Conservation (phyloP, 1,140 invertebrate genomes). For the Neodiprion lecontei region DNA sequence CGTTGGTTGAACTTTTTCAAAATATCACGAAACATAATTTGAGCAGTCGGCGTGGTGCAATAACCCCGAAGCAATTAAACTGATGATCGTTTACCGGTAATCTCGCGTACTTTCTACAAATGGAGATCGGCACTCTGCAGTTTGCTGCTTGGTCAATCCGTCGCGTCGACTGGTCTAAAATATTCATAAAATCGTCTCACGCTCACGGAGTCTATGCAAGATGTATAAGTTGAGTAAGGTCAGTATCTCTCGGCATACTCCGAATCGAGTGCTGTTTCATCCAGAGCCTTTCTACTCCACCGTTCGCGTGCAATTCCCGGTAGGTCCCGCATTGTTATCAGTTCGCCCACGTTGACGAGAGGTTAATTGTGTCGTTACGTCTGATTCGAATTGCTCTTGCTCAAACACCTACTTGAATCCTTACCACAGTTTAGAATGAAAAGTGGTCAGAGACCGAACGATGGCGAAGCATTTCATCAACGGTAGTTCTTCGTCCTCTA, state of each 20-base stretch:
- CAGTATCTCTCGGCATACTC: constrained; percentile 16
- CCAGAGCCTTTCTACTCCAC: constrained; percentile 25
- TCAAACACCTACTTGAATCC: too few species aligned
- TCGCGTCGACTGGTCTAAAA: constrained; percentile 3
- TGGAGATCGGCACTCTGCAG: constrained; percentile 16
- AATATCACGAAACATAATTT: too few species aligned
- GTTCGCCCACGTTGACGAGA: background rate
- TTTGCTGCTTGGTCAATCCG: constrained; percentile 21
- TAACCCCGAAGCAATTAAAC: background rate
- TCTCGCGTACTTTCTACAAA: constrained; percentile 27
- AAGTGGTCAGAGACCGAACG: too few species aligned
- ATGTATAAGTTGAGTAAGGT: background rate
- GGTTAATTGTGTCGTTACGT: constrained; percentile 8
- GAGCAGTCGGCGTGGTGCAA: background rate
- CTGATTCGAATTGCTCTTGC: background rate
- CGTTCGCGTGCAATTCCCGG: background rate
- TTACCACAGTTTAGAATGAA: too few species aligned
- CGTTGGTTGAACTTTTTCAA: too few species aligned
- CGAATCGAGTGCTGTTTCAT: constrained; percentile 26
- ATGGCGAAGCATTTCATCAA: too few species aligned
- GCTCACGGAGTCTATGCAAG: too few species aligned
- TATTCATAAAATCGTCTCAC: background rate
- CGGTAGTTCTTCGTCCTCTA: too few species aligned
- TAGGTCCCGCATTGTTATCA: background rate
- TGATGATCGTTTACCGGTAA: constrained; percentile 19